Conservation (phyloP, 2,797 vertebrate species). For the Gallinago nigripennis region DNA sequence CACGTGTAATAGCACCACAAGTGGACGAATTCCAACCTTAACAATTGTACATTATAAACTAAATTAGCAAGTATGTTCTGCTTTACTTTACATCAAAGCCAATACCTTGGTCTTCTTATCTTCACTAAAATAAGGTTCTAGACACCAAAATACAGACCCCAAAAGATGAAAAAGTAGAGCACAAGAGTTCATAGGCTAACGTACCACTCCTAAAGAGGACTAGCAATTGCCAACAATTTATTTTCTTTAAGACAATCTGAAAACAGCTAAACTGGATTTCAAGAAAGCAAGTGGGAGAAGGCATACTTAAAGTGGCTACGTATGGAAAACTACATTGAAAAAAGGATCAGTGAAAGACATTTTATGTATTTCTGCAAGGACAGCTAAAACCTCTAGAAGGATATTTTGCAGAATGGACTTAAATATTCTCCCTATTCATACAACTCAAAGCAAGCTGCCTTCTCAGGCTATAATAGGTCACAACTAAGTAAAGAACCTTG, state of each 20-base stretch:
- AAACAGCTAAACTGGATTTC: constrained; percentile 65
- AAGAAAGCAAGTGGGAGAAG: constrained; percentile 56
- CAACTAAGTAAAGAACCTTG: constrained; percentile 76
- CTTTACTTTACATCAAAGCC: constrained; percentile 69
- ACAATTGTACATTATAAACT: constrained; percentile 67
- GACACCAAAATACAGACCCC: constrained; percentile 27
- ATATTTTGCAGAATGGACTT: too few relatives aligned
- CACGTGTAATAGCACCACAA: constrained; percentile 71
- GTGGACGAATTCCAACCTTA: constrained; percentile 69
- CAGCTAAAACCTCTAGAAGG: too few relatives aligned
- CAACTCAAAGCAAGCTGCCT: constrained; percentile 68
- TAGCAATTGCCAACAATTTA: constrained; percentile 69
- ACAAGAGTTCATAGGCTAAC: constrained; percentile 49
- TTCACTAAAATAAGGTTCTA: constrained; percentile 67
- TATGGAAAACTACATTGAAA: constrained; percentile 54
- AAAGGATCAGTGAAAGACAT: constrained; percentile 40
- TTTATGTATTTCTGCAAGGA: too few relatives aligned
- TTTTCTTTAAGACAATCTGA: constrained; percentile 71
- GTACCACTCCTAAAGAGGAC: constrained; percentile 54
- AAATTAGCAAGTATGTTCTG: constrained; percentile 73
- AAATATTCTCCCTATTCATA: constrained; percentile 67
- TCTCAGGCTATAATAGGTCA: constrained; percentile 75
- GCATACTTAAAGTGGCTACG: constrained; percentile 66
- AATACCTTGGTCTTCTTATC: constrained; percentile 52
- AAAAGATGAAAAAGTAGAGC: constrained; percentile 43